Evolutionary conservation across 2,888 invertebrate genomes (phyloP).

Genomic region (Diarsia dahlii): DNA sequence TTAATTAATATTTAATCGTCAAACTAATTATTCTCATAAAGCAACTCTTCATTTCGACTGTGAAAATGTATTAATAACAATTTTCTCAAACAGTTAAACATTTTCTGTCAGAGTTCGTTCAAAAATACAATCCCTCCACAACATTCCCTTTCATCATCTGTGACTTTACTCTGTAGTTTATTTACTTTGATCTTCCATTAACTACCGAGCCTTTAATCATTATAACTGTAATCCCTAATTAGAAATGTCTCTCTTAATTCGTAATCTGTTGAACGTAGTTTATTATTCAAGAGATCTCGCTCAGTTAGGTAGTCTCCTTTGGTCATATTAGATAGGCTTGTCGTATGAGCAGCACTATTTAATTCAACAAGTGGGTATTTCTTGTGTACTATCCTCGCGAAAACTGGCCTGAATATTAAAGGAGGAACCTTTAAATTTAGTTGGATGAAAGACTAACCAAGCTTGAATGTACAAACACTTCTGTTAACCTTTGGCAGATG

Average conservation of each 20-base stretch:
- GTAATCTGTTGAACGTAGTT: slow-evolving; percentile 51
- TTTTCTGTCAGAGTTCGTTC: neutral
- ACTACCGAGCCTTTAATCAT: slow-evolving; percentile 51
- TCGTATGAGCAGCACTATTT: slow-evolving; percentile 56
- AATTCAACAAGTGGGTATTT: slow-evolving; percentile 68
- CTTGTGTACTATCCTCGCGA: slow-evolving; percentile 51
- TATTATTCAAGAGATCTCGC: slow-evolving; percentile 59
- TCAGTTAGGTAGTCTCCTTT: slow-evolving; percentile 49
- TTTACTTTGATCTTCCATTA: slow-evolving; percentile 64
- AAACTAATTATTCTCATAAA: neutral
- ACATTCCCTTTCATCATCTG: slow-evolving; percentile 21
- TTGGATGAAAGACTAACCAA: slow-evolving; percentile 30
- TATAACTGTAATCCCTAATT: slow-evolving; percentile 59
- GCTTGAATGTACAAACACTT: slow-evolving; percentile 39
- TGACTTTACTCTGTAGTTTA: slow-evolving; percentile 17
- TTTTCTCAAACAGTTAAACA: neutral
- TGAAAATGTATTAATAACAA: neutral
- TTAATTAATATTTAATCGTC: neutral
- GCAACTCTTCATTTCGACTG: too few species aligned
- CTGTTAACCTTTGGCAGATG: slow-evolving; percentile 4
- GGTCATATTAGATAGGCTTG: slow-evolving; percentile 46
- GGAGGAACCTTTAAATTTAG: slow-evolving; percentile 41
- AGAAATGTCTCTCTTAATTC: slow-evolving; percentile 46
- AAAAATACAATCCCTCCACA: slow-evolving; percentile 10
- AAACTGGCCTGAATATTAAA: slow-evolving; percentile 49